Conservation (phyloP, 2,888 invertebrate species). For the Agrotis puta region DNA sequence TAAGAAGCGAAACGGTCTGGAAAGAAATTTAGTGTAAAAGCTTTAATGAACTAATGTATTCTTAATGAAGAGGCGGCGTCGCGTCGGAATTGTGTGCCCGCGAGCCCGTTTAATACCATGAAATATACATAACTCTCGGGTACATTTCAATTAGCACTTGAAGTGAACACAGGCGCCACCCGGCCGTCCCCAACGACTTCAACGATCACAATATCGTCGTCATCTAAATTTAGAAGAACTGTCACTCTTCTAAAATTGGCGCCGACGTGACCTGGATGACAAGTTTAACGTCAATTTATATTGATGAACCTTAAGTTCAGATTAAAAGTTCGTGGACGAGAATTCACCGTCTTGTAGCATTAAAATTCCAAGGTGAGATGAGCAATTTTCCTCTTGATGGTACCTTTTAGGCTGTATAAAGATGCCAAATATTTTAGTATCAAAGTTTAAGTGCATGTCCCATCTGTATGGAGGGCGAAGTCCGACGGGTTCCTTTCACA, state of each 20-base stretch:
- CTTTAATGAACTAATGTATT: slow-evolving; percentile 78
- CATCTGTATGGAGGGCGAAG: slow-evolving; percentile 71
- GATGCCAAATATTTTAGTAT: slow-evolving; percentile 58
- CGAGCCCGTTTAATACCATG: slow-evolving; percentile 75
- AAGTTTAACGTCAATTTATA: slow-evolving; percentile 60
- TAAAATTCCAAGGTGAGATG: slow-evolving; percentile 44
- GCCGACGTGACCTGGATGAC: slow-evolving; percentile 61
- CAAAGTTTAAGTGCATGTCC: slow-evolving; percentile 72
- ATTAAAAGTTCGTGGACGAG: slow-evolving; percentile 51
- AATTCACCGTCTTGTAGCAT: slow-evolving; percentile 35
- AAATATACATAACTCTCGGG: slow-evolving; percentile 77
- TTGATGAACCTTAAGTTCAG: slow-evolving; percentile 55
- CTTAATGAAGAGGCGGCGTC: slow-evolving; percentile 74
- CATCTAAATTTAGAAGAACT: slow-evolving; percentile 66
- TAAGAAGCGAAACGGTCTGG: slow-evolving; percentile 33
- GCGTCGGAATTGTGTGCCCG: slow-evolving; percentile 64
- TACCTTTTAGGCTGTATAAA: slow-evolving; percentile 46
- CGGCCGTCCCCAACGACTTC: slow-evolving; percentile 51
- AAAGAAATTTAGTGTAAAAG: slow-evolving; percentile 67
- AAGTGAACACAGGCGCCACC: slow-evolving; percentile 66
- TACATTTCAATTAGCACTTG: slow-evolving; percentile 77
- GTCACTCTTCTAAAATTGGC: slow-evolving; percentile 63
- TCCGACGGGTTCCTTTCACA: slow-evolving; percentile 81
- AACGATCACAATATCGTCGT: slow-evolving; percentile 53
- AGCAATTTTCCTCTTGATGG: slow-evolving; percentile 30